Evolutionary conservation across 2,888 invertebrate species (phyloP).

Genomic region (Melinopterus prodromus): DNA sequence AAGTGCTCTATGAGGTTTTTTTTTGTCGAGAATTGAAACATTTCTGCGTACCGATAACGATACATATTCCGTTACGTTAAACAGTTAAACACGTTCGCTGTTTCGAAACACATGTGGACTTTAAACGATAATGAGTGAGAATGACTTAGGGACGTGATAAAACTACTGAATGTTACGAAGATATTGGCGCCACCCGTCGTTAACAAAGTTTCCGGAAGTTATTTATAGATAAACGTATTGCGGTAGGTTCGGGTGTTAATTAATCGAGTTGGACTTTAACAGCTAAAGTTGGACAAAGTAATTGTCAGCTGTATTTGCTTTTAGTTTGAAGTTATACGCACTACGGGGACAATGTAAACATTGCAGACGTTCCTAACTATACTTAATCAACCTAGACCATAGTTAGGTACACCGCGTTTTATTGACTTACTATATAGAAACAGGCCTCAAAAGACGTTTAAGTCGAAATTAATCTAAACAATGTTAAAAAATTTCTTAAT

Average conservation of each 20-base stretch:
- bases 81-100: neutral
- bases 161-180: neutral
- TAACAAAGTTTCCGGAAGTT: neutral
- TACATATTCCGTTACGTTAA: neutral
- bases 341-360: neutral
- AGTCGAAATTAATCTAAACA: too few relatives aligned
- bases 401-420: too few relatives aligned
- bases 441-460: too few relatives aligned
- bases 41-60: neutral
- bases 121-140: neutral
- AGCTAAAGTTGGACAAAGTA: neutral
- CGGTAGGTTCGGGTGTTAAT: neutral
- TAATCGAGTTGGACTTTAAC: conserved; percentile 4
- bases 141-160: neutral
- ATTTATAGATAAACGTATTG: conserved; percentile 4
- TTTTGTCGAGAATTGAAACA: neutral
- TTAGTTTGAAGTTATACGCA: neutral
- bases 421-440: too few relatives aligned
- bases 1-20: neutral
- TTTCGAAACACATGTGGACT: neutral
- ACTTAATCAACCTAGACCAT: neutral
- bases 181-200: neutral
- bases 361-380: neutral
- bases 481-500: too few relatives aligned
- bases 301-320: neutral